Evolutionary conservation across 2,888 invertebrate species (phyloP), one percentile per base, ranked within the genome.

Genomic region (Ditylenchus weischeri): DNA sequence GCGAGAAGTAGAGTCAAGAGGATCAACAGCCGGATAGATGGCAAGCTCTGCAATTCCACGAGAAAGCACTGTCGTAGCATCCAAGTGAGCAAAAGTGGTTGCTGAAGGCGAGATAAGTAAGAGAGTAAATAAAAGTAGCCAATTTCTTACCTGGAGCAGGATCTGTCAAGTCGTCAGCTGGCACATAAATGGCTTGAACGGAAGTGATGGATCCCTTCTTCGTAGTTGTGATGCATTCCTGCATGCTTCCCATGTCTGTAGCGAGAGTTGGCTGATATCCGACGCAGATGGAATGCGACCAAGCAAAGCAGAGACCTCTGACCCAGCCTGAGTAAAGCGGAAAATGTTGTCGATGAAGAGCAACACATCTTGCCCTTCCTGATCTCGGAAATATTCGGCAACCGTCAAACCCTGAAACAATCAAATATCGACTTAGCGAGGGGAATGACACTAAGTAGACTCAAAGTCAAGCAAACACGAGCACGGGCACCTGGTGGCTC

Each of bases 171-270:
- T 92, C 92, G 84, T 93, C 92, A 82, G 92, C 92, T 58, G 92
- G 92, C 74, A 92, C 92, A 83, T 92, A 92, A 76, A 93, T 91
- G 70, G 92, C 92, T 86, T 92, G 92, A 79, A 93, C 92, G 72
- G 92, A 92, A 69, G 93, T 93, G 84, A 93, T 93, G 79, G 92
- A 93, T 75, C 93, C 93, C 81, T 91, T 90, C 85, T 90, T 92
- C 71, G 93, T 93, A 77, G 93, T 92, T 73, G 93, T 93, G 85
- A 93, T 93, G 82, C 93, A 87, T 85, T 93, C 93, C 88, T 93
- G 93, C 92, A 93, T 92, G 83, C 89, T 90, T 87, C 93, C 93
- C 93, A 93, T 93, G 88, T 93, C 93, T 76, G 92, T 92, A 78
- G 93, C 93, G 86, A 93, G 86, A 38, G 93, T 93, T 61, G 93